Percentiles rank a stretch among this genome's conserved stretches.
Evolutionary conservation across 2,113 vertebrate genomes (phyloP).

Genomic region (Nibea coibor): DNA sequence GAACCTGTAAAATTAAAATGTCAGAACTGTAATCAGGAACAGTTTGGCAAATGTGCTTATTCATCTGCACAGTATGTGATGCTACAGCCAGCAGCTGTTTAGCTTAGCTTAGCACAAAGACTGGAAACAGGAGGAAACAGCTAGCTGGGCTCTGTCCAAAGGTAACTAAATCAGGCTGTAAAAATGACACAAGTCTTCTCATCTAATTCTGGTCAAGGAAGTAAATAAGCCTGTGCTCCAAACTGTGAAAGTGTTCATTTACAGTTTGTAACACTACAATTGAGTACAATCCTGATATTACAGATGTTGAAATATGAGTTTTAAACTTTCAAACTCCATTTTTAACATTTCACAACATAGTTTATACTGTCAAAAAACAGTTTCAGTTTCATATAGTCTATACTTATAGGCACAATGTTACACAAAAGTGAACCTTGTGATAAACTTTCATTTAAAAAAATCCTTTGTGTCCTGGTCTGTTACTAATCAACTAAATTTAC

Average conservation of each 20-base stretch:
- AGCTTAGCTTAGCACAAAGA: not conserved
- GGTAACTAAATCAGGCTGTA: not conserved
- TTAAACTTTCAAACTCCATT: not conserved
- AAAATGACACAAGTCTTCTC: not conserved
- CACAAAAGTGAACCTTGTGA: not conserved
- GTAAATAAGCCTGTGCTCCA: not conserved
- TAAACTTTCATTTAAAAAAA: not conserved
- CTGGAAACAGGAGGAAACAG: not conserved
- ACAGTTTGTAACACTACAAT: not conserved
- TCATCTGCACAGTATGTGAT: not conserved
- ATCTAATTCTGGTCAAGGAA: not conserved
- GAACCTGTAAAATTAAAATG: not conserved
- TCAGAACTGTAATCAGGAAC: not conserved
- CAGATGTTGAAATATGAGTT: not conserved
- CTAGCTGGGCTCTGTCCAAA: not conserved
- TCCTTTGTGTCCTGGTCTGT: not conserved
- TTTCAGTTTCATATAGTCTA: not conserved
- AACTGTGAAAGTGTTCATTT: not conserved
- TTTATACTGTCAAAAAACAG: not conserved
- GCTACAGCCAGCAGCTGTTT: not conserved
- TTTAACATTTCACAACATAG: not conserved
- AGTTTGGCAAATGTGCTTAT: not conserved
- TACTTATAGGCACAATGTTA: not conserved
- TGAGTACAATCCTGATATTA: not conserved
- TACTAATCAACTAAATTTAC: conserved; percentile 17